phyloP scores from a whole-genome alignment of 2,888 invertebrate species.

The Steromphala cineraria region DNA sequence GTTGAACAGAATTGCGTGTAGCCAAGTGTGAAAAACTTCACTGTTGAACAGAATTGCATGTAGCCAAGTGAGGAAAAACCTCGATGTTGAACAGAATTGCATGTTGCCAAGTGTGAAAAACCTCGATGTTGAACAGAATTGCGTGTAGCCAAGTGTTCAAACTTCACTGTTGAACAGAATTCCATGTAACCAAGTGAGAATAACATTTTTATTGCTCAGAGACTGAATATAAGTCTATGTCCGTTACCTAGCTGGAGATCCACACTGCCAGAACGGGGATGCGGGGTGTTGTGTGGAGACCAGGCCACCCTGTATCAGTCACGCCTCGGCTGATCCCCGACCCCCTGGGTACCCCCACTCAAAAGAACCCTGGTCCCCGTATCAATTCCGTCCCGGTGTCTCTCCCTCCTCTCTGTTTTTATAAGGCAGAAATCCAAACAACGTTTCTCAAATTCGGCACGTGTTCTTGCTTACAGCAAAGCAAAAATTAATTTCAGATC shows the following conservation, averaged over 20 bases:
- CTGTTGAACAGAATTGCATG: too few relatives aligned
- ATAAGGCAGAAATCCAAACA: conserved; percentile 16
- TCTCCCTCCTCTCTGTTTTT: neutral
- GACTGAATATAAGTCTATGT: too few relatives aligned
- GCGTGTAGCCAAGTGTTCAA: too few relatives aligned
- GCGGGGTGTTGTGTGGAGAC: neutral
- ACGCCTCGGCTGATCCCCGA: neutral
- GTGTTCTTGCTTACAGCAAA: conserved; percentile 18
- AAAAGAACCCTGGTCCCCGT: neutral
- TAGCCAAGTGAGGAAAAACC: too few relatives aligned
- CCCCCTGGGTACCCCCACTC: neutral
- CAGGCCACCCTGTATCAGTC: neutral
- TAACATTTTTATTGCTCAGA: too few relatives aligned
- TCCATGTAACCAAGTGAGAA: too few relatives aligned
- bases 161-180: too few relatives aligned
- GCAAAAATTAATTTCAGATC: conserved; percentile 19
- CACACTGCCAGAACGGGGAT: neutral
- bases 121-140: too few relatives aligned
- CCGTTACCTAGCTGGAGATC: neutral
- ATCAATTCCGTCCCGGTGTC: neutral
- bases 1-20: too few relatives aligned
- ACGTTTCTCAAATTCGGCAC: conserved; percentile 2
- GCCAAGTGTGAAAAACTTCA: too few relatives aligned
- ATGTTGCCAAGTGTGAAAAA: too few relatives aligned
- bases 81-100: too few relatives aligned